Evolutionary conservation across 2,888 invertebrate genomes (phyloP), one percentile per base, ranked within the genome.

Genomic region (Idaea biselata): DNA sequence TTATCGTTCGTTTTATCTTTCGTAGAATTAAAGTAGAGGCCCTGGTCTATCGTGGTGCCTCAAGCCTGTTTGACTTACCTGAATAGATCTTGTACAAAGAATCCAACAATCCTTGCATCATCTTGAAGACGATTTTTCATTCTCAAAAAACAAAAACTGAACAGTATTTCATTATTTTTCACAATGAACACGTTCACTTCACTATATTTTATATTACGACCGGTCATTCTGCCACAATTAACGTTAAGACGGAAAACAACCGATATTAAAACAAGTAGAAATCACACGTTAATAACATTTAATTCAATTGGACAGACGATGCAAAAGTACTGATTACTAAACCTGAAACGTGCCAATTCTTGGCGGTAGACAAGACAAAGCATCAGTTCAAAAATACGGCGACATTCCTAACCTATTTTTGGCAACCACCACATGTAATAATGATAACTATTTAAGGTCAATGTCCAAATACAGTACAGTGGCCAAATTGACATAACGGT

Each of bases 401-500:
- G 44, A 44, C 44, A 44, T 44, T 44, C 44, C 44, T 44, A 44
- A 14, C 14, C 14, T 44, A 44, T 44, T 44, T 44, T 44, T 44
- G 44, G 44, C 44, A 44, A 44, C 44, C 8, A 44, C 44, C 44
- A 44, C 44, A 44, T 67, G 18, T 44, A 59, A 54, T 58, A 59
- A 66, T 58, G 61, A 64, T 63, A 31, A 59, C 64, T 54, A 68
- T 68, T 63, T 70, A 81, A 83, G 91, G 89, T 91, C 84, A 88
- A 86, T 76, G 89, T 73, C 65, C 73, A 71, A 66, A 80, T 78
- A 82, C 83, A 83, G 76, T 78, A 83, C 88, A 80, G 88, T 89
- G 90, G 88, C 87, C 87, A 89, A 90, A 89, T 88, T 83, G 85
- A 88, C 84, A 79, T 89, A 91, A 92, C 91, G 91, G 91, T 85